Evolutionary conservation across 2,888 invertebrate genomes (phyloP).

Genomic region (Calameuta pallipes): DNA sequence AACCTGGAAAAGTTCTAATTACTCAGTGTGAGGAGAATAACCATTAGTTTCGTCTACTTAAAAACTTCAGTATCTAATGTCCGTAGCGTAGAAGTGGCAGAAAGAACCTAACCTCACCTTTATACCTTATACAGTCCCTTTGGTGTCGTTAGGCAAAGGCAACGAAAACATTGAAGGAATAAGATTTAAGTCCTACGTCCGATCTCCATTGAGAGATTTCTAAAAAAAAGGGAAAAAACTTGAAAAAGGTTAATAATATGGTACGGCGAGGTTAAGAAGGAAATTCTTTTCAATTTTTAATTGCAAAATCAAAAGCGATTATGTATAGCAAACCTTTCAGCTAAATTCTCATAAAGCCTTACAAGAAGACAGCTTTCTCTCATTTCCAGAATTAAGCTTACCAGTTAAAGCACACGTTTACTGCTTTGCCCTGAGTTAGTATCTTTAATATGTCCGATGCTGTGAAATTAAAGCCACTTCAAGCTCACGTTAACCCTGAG

Average conservation of each 20-base stretch:
- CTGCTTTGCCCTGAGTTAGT: slow-evolving; percentile 40
- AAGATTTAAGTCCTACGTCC: background rate
- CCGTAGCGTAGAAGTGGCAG: background rate
- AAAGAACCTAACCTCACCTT: background rate
- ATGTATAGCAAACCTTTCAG: background rate
- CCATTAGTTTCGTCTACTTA: slow-evolving; percentile 40
- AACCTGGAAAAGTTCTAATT: slow-evolving; percentile 61
- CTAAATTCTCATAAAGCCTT: slow-evolving; percentile 39
- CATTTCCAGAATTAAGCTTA: slow-evolving; percentile 27
- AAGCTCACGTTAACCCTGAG: slow-evolving; percentile 33
- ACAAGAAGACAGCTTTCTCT: slow-evolving; percentile 29
- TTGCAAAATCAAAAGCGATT: background rate
- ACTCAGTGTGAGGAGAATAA: slow-evolving; percentile 54
- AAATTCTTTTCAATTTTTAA: background rate
- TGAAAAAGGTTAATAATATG: background rate
- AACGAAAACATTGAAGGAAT: background rate
- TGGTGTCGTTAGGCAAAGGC: background rate
- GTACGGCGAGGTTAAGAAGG: background rate
- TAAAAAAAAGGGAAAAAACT: background rate
- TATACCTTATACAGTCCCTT: background rate
- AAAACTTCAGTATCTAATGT: slow-evolving; percentile 5
- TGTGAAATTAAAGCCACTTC: slow-evolving; percentile 52
- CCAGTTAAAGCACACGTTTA: slow-evolving; percentile 36
- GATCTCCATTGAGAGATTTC: background rate
- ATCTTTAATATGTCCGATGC: slow-evolving; percentile 52